phyloP scores from a whole-genome alignment of 1,140 invertebrate species.

The Euwallacea similis region DNA sequence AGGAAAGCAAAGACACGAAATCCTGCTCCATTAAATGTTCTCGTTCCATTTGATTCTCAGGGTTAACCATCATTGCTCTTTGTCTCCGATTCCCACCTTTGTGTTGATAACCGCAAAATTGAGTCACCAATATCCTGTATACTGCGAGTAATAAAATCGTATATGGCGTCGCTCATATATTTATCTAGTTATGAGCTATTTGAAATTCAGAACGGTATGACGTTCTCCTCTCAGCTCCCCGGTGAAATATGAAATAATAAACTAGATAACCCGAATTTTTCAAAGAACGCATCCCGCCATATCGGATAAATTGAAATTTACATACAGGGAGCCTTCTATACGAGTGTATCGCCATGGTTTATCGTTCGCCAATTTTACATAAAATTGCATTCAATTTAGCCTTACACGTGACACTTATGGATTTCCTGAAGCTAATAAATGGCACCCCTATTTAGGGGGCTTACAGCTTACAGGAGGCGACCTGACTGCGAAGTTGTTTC shows the following conservation, averaged over 20 bases:
- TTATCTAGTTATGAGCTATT: conserved; percentile 7
- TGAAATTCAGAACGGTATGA: conserved; percentile 11
- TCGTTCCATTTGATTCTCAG: background rate
- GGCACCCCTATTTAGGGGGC: too few relatives aligned
- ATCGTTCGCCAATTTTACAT: background rate
- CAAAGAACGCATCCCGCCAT: background rate
- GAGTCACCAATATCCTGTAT: conserved; percentile 16
- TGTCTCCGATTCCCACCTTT: conserved; percentile 1
- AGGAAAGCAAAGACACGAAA: too few relatives aligned
- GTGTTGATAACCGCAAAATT: conserved; percentile 17
- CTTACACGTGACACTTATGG: too few relatives aligned
- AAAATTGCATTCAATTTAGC: too few relatives aligned
- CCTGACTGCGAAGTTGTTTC: too few relatives aligned
- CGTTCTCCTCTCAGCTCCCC: conserved; percentile 5
- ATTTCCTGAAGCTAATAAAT: too few relatives aligned
- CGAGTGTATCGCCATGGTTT: background rate
- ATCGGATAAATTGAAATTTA: conserved; percentile 2
- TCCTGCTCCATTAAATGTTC: background rate
- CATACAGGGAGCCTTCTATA: background rate
- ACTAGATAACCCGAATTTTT: background rate
- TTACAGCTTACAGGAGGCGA: too few relatives aligned
- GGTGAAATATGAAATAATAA: conserved; percentile 8
- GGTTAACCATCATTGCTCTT: conserved; percentile 12
- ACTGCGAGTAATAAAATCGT: conserved; percentile 8
- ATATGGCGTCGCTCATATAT: conserved; percentile 19